These are phyloP conservation scores for Ostrea edulis DNA, from an alignment of 1,140 invertebrate genomes.

Conservation along the genomic window DNA sequence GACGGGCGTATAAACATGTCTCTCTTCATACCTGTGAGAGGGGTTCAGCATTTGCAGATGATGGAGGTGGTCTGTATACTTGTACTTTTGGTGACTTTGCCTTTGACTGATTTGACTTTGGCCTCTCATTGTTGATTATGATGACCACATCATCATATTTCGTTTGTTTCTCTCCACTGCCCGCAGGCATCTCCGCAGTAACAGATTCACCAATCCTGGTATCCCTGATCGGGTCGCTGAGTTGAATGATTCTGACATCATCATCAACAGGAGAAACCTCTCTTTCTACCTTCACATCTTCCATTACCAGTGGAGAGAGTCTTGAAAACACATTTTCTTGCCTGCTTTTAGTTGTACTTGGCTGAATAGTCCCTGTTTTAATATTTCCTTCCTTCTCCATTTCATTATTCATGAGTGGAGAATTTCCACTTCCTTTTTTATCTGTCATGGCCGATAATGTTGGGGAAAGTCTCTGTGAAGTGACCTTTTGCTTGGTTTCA, in stretches of 20 bases:
- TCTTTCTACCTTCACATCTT: neutral
- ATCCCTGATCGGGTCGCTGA: neutral
- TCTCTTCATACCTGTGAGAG: neutral
- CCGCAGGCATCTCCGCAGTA: neutral
- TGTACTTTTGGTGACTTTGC: neutral
- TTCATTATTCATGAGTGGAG: neutral
- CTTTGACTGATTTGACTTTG: slow-evolving; percentile 5
- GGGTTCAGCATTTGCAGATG: neutral
- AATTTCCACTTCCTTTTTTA: neutral
- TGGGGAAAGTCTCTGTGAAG: neutral
- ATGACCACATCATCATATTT: neutral
- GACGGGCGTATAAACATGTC: too few relatives aligned
- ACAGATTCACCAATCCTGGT: neutral
- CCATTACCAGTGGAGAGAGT: neutral
- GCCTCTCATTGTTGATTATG: neutral
- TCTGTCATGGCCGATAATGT: neutral
- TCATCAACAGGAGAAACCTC: neutral
- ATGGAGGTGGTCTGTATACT: neutral
- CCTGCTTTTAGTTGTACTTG: neutral
- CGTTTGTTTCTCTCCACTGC: neutral
- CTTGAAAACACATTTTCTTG: neutral
- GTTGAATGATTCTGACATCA: neutral
- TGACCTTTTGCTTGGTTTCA: neutral
- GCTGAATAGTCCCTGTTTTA: neutral
- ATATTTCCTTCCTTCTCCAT: neutral